These are phyloP conservation scores for Zeus faber DNA, from an alignment of 2,113 vertebrate genomes.

Conservation along the genomic window DNA sequence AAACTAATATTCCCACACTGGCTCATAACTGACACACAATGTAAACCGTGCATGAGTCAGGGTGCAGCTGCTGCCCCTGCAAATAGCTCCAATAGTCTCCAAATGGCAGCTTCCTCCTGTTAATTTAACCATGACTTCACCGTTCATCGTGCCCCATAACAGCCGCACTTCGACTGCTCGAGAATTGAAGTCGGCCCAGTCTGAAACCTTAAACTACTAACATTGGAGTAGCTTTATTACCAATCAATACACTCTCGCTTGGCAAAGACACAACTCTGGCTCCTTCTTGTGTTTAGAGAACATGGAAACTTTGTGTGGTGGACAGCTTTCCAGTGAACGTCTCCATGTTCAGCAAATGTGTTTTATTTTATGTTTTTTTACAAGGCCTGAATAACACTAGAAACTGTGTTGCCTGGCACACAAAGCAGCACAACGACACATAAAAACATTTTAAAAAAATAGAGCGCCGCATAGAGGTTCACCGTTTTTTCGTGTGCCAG, in stretches of 20 bases:
- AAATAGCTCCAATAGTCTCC: background rate
- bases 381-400: constrained; percentile 7
- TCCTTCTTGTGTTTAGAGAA: constrained; percentile 17
- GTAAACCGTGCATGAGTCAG: background rate
- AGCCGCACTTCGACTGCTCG: too few relatives aligned
- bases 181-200: too few relatives aligned
- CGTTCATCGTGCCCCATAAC: too few relatives aligned
- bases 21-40: background rate
- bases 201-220: too few relatives aligned
- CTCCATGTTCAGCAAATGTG: constrained; percentile 30
- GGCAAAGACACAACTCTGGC: background rate
- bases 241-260: constrained; percentile 5
- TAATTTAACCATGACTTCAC: background rate
- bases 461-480: constrained; percentile 6
- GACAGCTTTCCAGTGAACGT: constrained; percentile 29
- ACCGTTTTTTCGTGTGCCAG: constrained; percentile 15
- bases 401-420: constrained; percentile 31
- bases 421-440: constrained; percentile 15
- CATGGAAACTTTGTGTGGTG: constrained; percentile 13
- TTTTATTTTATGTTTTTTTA: constrained; percentile 33
- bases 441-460: constrained; percentile 17
- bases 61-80: background rate
- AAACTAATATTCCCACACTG: constrained; percentile 1
- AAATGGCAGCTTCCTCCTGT: background rate
- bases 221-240: background rate